These are phyloP conservation scores for Marcusenius ussheri DNA, from an alignment of 2,113 vertebrate species.

Conservation along the genomic window DNA sequence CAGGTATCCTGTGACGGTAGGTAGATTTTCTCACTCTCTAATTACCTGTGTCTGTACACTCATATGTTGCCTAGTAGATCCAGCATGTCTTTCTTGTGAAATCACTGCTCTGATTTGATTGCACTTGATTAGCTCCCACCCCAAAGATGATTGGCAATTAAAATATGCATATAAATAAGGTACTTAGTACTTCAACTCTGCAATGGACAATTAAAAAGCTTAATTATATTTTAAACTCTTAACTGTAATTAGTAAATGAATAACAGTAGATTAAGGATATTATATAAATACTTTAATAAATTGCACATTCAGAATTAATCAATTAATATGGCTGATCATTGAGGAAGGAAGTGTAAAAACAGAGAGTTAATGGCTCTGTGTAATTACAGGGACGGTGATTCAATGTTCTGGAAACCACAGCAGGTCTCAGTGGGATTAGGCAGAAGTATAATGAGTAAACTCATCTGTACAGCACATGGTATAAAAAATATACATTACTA, in stretches of 20 bases:
- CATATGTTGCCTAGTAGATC: background rate
- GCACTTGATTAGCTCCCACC: constrained; percentile 78
- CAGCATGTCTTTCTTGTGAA: constrained; percentile 40
- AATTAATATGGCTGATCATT: constrained; percentile 50
- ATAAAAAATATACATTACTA: background rate
- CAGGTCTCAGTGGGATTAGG: background rate
- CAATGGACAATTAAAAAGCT: constrained; percentile 96
- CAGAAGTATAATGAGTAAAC: background rate
- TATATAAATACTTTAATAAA: constrained; percentile 84
- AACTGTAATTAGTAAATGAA: constrained; percentile 87
- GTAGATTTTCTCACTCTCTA: background rate
- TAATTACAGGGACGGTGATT: constrained; percentile 1
- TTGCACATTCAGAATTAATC: constrained; percentile 81
- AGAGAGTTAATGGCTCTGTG: background rate
- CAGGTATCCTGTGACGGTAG: background rate
- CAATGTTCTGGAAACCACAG: constrained; percentile 13
- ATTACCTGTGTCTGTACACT: background rate
- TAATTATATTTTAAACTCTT: constrained; percentile 92
- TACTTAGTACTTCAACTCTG: constrained; percentile 91
- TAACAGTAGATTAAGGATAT: constrained; percentile 85
- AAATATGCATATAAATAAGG: constrained; percentile 93
- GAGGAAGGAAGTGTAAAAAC: constrained; percentile 16
- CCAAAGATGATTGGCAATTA: constrained; percentile 92
- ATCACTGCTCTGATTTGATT: constrained; percentile 69
- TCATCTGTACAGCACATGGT: background rate